Conservation (phyloP, 1,140 invertebrate species). For the Camponotus pennsylvanicus region DNA sequence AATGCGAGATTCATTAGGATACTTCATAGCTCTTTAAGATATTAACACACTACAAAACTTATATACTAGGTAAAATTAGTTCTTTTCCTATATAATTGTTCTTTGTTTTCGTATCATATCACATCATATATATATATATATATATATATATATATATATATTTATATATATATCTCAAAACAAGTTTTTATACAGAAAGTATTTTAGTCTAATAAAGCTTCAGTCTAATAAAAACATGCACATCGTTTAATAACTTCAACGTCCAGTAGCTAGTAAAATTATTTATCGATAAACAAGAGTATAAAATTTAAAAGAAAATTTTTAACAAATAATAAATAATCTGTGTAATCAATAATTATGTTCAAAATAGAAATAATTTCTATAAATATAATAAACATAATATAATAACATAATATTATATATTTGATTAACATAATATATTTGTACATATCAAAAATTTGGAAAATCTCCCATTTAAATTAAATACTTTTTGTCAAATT, state of each 20-base stretch:
- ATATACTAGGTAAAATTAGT: background rate
- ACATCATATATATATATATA: background rate
- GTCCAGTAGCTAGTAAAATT: background rate
- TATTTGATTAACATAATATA: background rate
- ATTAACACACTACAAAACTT: background rate
- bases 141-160: too few relatives aligned
- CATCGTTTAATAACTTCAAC: background rate
- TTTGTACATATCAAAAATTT: background rate
- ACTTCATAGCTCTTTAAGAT: constrained; percentile 1
- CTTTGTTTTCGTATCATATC: background rate
- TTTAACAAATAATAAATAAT: constrained; percentile 18
- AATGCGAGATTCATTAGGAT: constrained; percentile 50
- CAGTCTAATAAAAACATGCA: background rate
- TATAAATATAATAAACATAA: background rate
- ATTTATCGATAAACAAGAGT: background rate
- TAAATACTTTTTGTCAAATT: background rate
- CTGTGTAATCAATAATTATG: background rate
- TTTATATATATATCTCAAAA: background rate
- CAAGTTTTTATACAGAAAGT: background rate
- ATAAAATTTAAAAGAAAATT: constrained; percentile 3
- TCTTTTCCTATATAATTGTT: background rate
- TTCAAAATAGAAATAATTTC: background rate
- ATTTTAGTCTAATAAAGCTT: background rate
- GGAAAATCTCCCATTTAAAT: background rate
- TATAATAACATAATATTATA: background rate